These are phyloP conservation scores for Leucozona laternaria DNA, from an alignment of 2,888 invertebrate species.

Conservation along the genomic window DNA sequence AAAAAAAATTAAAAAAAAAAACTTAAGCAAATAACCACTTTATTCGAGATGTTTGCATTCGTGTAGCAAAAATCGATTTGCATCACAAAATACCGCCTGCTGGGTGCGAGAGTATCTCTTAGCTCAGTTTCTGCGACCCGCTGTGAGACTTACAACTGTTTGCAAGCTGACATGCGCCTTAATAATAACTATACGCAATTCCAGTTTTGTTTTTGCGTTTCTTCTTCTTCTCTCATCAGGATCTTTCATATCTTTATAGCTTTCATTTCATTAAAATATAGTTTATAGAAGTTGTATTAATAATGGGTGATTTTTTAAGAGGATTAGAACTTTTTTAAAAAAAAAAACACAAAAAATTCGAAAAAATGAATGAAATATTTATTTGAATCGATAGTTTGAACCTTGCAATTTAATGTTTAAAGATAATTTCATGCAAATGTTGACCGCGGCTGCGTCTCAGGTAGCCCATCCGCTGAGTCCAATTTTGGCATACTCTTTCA, in stretches of 20 bases:
- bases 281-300: constrained; percentile 14
- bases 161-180: constrained; percentile 48
- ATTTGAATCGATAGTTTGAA: too few species aligned
- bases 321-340: too few species aligned
- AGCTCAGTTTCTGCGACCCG: constrained; percentile 32
- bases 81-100: constrained; percentile 58
- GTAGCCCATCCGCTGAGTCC: too few species aligned
- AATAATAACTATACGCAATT: constrained; percentile 27
- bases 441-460: too few species aligned
- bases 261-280: constrained; percentile 43
- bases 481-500: too few species aligned
- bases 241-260: constrained; percentile 35
- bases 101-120: constrained; percentile 37
- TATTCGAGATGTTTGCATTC: constrained; percentile 54
- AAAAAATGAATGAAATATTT: too few species aligned
- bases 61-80: constrained; percentile 62
- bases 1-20: constrained; percentile 6
- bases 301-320: too few species aligned
- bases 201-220: constrained; percentile 17
- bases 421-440: too few species aligned
- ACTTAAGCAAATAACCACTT: constrained; percentile 50
- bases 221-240: constrained; percentile 31
- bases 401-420: too few species aligned
- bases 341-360: too few species aligned
- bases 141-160: constrained; percentile 61